Conservation (phyloP, 1,140 invertebrate genomes). For the Ladona fulva region DNA sequence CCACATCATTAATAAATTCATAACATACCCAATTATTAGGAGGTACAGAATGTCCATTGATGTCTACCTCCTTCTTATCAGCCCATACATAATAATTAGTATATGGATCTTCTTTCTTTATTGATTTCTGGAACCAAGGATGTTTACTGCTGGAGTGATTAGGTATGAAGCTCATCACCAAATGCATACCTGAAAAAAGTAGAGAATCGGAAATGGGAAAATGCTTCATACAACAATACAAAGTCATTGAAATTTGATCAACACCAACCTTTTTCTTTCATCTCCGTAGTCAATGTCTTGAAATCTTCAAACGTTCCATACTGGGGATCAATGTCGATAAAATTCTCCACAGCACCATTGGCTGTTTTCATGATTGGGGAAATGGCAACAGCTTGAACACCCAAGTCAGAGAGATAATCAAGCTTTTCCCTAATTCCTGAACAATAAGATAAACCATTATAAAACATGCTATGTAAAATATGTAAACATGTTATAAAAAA, state of each 20-base stretch:
- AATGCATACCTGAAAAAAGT: constrained; percentile 34
- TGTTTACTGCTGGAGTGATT: constrained; percentile 45
- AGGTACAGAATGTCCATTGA: not conserved
- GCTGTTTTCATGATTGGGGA: constrained; percentile 41
- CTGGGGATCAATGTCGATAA: constrained; percentile 36
- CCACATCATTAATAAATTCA: not conserved
- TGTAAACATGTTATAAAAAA: no score
- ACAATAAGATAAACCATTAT: not conserved
- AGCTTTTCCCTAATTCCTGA: constrained; percentile 38
- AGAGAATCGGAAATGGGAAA: constrained; percentile 12
- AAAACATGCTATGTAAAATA: no score
- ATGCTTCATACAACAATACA: constrained; percentile 16
- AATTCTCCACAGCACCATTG: constrained; percentile 39
- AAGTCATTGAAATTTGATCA: not conserved
- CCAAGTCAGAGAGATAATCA: constrained; percentile 38
- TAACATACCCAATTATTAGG: constrained; percentile 43
- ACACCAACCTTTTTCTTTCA: constrained; percentile 25
- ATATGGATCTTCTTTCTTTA: constrained; percentile 31
- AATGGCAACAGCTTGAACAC: constrained; percentile 45
- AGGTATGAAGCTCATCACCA: constrained; percentile 46
- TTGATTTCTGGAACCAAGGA: constrained; percentile 41
- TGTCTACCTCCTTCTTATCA: constrained; percentile 19
- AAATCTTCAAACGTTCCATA: constrained; percentile 43
- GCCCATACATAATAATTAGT: constrained; percentile 45
- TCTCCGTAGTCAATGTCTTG: constrained; percentile 28